Evolutionary conservation across 2,113 vertebrate species (phyloP), one percentile per base, ranked within the genome.

Genomic region (Caranx melampygus): DNA sequence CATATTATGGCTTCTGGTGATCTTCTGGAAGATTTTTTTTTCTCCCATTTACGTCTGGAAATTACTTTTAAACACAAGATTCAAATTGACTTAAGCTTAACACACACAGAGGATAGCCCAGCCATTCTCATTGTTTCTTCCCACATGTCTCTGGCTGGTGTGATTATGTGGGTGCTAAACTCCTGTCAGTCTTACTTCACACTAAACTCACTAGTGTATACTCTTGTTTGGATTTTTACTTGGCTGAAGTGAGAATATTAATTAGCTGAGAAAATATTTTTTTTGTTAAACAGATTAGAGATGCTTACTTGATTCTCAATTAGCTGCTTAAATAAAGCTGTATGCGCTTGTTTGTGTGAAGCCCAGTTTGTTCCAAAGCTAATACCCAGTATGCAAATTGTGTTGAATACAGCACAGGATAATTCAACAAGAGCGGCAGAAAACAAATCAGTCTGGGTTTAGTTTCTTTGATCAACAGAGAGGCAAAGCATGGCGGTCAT

Each of bases 271-370:
- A 88, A 90, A 89, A 90, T 82, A 78, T 44, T 63, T 61, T 89
- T 87, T 88, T 73, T 78, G 78, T 90, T 89, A 85, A 92, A 92
- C 91, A 92, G 92, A 93, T 94, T 94, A 94, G 89, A 89, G 89
- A 92, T 92, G 91, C 88, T 93, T 91, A 92, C 88, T 92, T 72
- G 79, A 81, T 92, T 94, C 89, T 83, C 87, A 90, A 94, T 94
- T 93, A 94, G 83, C 89, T 85, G 86, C 82, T 91, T 89, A 91
- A 93, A 92, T 92, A 92, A 93, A 93, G 88, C 86, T 84, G 82
- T 80, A 65, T 75, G 85, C 34, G 16, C 70, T 84, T 88, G 91
- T 89, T 87, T 92, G 89, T 91, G 89, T 65, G 72, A 81, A 82
- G 89, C 82, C 72, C 68, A 44, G 84, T 81, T 84, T 69, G 78